Percentiles rank a stretch among this genome's conserved stretches.
Conservation (phyloP, 2,797 vertebrate genomes). For the Holocentrus rufus region DNA sequence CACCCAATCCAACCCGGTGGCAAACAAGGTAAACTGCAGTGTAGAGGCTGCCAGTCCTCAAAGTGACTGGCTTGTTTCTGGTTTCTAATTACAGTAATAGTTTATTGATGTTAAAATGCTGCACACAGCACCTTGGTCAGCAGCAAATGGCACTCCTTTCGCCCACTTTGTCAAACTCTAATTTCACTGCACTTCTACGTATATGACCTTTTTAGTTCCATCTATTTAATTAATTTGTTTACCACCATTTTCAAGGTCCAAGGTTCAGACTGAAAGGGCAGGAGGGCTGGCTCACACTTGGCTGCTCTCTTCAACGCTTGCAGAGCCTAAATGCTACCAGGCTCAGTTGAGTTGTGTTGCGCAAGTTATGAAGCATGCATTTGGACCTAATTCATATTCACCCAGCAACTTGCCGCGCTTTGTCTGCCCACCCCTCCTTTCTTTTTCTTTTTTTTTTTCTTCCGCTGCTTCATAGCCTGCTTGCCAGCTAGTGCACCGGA, state of each 20-base stretch:
- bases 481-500: neutral
- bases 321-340: slow-evolving; percentile 3
- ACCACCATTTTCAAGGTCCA: slow-evolving; percentile 39
- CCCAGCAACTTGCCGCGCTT: slow-evolving; percentile 13
- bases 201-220: slow-evolving; percentile 30
- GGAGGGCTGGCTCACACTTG: neutral
- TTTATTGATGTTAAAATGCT: neutral
- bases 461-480: slow-evolving; percentile 4
- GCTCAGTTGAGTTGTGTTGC: slow-evolving; percentile 31
- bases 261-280: slow-evolving; percentile 14
- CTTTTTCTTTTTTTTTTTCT: neutral
- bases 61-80: neutral
- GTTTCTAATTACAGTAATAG: neutral
- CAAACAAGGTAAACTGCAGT: no score
- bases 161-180: slow-evolving; percentile 7
- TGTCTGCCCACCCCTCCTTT: neutral
- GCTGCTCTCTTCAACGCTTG: slow-evolving; percentile 5
- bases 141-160: neutral
- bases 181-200: slow-evolving; percentile 10
- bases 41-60: no score
- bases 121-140: neutral
- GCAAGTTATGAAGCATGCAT: slow-evolving; percentile 18
- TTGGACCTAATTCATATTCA: slow-evolving; percentile 47
- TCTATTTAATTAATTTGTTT: slow-evolving; percentile 40
- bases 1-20: no score